Evolutionary conservation across 2,113 vertebrate genomes (phyloP).

Genomic region (Proterorhinus semilunaris): DNA sequence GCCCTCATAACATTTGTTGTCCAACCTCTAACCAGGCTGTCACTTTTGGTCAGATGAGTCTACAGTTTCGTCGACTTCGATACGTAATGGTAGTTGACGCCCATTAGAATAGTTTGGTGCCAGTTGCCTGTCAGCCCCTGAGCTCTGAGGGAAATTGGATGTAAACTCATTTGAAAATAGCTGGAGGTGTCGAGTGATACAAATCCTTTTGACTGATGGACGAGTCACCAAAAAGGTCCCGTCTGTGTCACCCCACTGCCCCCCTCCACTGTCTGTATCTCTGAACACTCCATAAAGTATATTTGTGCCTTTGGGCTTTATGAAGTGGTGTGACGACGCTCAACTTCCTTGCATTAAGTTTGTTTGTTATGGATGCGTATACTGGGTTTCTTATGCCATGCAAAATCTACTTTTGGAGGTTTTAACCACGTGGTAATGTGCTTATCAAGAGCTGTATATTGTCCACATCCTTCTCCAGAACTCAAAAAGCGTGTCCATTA

Average conservation of each 20-base stretch:
- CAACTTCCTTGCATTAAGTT: no score
- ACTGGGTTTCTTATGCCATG: no score
- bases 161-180: constrained; percentile 7
- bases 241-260: not conserved
- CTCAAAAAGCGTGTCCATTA: no score
- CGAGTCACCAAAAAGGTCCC: constrained; percentile 16
- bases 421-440: no score
- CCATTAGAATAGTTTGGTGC: not conserved
- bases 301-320: no score
- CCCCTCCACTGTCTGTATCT: not conserved
- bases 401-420: no score
- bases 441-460: no score
- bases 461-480: no score
- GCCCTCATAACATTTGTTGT: no score
- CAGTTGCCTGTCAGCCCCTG: not conserved
- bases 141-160: not conserved
- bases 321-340: no score
- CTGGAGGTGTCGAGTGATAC: constrained; percentile 20
- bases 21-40: not conserved
- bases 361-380: no score
- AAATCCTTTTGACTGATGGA: constrained; percentile 33
- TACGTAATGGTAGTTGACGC: not conserved
- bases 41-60: not conserved
- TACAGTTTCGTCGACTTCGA: not conserved
- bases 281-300: not conserved